Conservation (phyloP, 2,888 invertebrate species). For the Latrodectus elegans region DNA sequence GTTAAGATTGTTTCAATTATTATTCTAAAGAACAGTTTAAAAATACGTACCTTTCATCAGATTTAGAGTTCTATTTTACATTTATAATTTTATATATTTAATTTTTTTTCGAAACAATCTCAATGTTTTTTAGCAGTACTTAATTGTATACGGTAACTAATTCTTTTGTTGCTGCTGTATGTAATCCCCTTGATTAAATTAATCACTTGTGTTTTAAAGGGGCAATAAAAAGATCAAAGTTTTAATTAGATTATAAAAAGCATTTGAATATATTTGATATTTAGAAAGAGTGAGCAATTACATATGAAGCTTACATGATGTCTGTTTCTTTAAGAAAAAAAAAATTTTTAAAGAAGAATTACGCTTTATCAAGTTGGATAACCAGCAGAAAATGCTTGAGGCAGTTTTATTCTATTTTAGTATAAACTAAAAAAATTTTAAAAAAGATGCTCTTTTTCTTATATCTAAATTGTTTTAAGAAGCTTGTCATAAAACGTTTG, state of each 20-base stretch:
- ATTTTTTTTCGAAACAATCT: too few species aligned
- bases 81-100: too few species aligned
- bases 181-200: slow-evolving; percentile 42
- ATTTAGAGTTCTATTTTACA: too few species aligned
- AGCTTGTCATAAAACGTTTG: too few species aligned
- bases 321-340: not conserved
- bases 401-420: not conserved
- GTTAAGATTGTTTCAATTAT: too few species aligned
- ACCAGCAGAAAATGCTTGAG: not conserved
- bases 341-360: not conserved
- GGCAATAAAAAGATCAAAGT: slow-evolving; percentile 18
- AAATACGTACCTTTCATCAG: too few species aligned
- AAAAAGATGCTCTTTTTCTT: too few species aligned
- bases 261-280: not conserved
- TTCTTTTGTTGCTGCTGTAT: not conserved
- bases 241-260: slow-evolving; percentile 44
- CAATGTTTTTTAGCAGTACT: too few species aligned
- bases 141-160: too few species aligned
- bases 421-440: too few species aligned
- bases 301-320: slow-evolving; percentile 10
- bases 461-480: too few species aligned
- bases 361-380: not conserved
- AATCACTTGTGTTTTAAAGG: slow-evolving; percentile 31
- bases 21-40: too few species aligned
- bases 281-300: slow-evolving; percentile 34